A percentile compares a stretch with the other conserved stretches of the same genome.
These are phyloP conservation scores for Nyctibius grandis DNA, from an alignment of 2,797 vertebrate genomes.

Conservation along the genomic window DNA sequence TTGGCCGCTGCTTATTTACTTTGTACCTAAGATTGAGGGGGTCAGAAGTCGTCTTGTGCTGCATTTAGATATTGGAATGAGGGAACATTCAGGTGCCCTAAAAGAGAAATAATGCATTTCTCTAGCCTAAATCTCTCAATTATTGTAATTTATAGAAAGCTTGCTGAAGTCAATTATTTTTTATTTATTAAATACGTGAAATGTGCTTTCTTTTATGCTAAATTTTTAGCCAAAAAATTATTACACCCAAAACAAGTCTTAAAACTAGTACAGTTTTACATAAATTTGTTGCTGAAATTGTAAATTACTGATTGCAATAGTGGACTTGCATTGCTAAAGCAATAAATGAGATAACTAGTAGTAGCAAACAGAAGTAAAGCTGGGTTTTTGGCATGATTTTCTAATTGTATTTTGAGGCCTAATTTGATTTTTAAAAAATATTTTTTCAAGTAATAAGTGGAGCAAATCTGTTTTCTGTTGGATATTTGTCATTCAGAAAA, in stretches of 20 bases:
- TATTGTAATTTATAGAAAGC: conserved; percentile 3
- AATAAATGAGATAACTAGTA: background rate
- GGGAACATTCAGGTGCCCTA: background rate
- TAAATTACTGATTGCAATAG: background rate
- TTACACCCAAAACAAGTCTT: background rate
- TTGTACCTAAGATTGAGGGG: background rate
- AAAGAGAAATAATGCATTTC: background rate
- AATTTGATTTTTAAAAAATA: background rate
- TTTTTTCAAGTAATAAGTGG: background rate
- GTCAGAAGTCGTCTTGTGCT: background rate
- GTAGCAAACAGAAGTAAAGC: background rate
- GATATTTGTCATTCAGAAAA: background rate
- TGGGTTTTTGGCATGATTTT: fast-evolving
- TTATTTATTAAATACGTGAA: conserved; percentile 12
- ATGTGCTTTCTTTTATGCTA: conserved; percentile 10
- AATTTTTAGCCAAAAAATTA: conserved; percentile 21
- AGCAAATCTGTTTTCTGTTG: background rate
- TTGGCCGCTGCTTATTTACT: background rate
- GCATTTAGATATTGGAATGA: background rate
- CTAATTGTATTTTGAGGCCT: background rate
- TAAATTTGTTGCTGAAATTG: background rate
- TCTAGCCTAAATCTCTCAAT: background rate
- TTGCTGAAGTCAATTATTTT: conserved; percentile 11
- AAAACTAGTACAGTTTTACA: background rate
- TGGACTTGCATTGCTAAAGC: background rate